Evolutionary conservation across 2,888 invertebrate species (phyloP), one percentile per base, ranked within the genome.

Genomic region (Cheilosia soror): DNA sequence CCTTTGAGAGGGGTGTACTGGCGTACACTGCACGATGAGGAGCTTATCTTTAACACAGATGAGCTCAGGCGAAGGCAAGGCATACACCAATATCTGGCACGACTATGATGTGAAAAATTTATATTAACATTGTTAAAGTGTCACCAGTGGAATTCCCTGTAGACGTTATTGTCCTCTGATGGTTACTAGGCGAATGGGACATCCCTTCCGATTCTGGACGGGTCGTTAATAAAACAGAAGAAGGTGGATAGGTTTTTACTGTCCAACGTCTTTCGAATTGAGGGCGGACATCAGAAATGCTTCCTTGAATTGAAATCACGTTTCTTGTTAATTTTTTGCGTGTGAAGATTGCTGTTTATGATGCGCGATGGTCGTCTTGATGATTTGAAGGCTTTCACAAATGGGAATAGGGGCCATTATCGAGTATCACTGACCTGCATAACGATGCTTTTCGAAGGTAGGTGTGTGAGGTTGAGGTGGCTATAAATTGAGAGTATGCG

Each of bases 341-440:
- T 49, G 25, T 77, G 44, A n/a, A 15, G 33, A 42, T 42, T 40
- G 44, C 49, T 57, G 27, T n/a, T 49, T 55, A 33, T 15, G n/a
- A 15, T 47, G 25, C 4, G 20, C 20, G 20, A 20, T 20, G 20
- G 33, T 4, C 9, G 13, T 37, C 15, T 29, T 15, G 4, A 37
- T 37, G 11, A 37, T 3, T 37, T 11, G 11, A 37, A 53, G 29
- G 7, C 4, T 58, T 7, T 47, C 15, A 7, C 15, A 49, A 57
- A 20, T 63, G 15, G 25, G n/a, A 47, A 31, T n/a, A 20, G 33
- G 13, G 58, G 5, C 20, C 15, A 20, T 40, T 62, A 31, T 42
- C 63, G 37, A 58, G 42, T 25, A 58, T 49, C n/a, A 81, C 81
- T 81, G 76, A 81, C 81, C 81, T 69, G 81, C 81, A 69, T 75